Conservation (phyloP, 2,888 invertebrate genomes). For the Eretmocerus hayati region DNA sequence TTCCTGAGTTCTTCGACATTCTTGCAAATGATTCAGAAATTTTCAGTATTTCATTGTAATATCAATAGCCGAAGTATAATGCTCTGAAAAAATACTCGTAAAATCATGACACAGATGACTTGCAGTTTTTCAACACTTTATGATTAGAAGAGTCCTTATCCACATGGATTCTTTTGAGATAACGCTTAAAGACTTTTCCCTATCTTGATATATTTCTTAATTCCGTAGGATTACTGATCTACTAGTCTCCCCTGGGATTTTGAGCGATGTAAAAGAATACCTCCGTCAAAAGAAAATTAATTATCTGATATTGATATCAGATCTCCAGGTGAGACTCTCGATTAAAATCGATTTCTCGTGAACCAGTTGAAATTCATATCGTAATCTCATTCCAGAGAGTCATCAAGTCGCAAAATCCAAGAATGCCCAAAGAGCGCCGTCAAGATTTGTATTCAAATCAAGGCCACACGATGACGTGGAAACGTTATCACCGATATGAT, state of each 20-base stretch:
- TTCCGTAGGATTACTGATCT: constrained; percentile 55
- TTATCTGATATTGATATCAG: constrained; percentile 62
- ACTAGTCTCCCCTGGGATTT: constrained; percentile 63
- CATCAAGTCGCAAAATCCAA: constrained; percentile 62
- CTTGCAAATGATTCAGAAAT: no score
- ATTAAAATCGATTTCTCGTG: neutral
- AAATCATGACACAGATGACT: no score
- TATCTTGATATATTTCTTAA: no score
- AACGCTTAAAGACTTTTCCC: no score
- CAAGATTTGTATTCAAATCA: constrained; percentile 53
- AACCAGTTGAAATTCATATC: neutral
- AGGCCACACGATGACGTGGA: constrained; percentile 65
- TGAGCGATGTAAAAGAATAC: constrained; percentile 54
- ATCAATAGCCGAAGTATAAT: no score
- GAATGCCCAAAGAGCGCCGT: constrained; percentile 56
- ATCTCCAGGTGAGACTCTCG: constrained; percentile 64
- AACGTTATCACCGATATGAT: constrained; percentile 61
- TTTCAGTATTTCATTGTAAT: no score
- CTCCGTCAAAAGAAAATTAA: constrained; percentile 58
- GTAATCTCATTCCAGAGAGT: constrained; percentile 50
- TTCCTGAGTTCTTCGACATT: no score
- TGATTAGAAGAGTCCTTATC: no score
- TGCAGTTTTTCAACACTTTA: no score
- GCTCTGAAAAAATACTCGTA: no score
- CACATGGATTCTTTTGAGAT: no score